phyloP scores from a whole-genome alignment of 2,113 vertebrate species.

The Solea solea region DNA sequence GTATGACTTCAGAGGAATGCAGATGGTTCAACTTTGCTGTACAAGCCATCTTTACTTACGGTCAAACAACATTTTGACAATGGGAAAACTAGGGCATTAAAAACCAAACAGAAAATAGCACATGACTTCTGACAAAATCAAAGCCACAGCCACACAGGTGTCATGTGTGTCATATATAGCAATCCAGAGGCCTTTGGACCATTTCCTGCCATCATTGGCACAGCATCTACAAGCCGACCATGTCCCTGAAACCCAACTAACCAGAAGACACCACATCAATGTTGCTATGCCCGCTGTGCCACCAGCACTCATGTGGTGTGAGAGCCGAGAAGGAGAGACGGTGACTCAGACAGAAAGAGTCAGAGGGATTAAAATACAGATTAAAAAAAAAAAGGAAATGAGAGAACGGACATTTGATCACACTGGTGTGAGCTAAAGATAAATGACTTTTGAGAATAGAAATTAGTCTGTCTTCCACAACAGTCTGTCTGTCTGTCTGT shows the following conservation, averaged over 20 bases:
- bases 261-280: constrained; percentile 8
- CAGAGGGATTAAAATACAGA: constrained; percentile 3
- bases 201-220: not conserved
- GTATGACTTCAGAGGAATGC: constrained; percentile 53
- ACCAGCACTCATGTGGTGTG: constrained; percentile 4
- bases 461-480: not conserved
- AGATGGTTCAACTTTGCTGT: constrained; percentile 18
- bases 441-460: not conserved
- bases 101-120: not conserved
- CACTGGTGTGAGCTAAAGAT: not conserved
- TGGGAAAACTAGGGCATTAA: not conserved
- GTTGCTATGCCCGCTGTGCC: not conserved
- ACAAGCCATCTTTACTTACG: too few species aligned
- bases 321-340: not conserved
- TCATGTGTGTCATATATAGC: not conserved
- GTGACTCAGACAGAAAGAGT: constrained; percentile 9
- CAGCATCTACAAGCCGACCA: not conserved
- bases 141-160: not conserved
- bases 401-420: not conserved
- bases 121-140: not conserved
- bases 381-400: constrained; percentile 9
- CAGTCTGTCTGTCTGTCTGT: not conserved
- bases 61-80: constrained; percentile 1
- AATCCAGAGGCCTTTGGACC: constrained; percentile 1
- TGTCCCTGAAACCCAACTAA: constrained; percentile 17